These are phyloP conservation scores for Drosophila triauraria DNA, from an alignment of 1,140 invertebrate species.

Conservation along the genomic window DNA sequence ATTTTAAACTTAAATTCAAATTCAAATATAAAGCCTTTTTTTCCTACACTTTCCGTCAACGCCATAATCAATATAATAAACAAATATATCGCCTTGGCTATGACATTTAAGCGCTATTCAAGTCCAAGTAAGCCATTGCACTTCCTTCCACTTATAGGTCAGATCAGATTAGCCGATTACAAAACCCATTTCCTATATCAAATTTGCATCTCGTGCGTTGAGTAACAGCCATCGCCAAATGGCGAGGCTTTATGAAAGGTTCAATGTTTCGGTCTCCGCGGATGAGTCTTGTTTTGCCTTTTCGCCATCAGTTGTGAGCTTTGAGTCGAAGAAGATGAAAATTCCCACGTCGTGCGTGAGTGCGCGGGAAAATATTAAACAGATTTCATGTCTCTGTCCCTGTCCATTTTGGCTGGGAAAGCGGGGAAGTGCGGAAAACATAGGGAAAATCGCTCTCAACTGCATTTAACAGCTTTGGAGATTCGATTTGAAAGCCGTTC, in stretches of 20 bases:
- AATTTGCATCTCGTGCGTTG: conserved; percentile 51
- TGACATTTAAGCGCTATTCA: not conserved
- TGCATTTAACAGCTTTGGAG: conserved; percentile 71
- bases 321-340: conserved; percentile 50
- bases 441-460: conserved; percentile 57
- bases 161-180: conserved; percentile 34
- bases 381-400: conserved; percentile 51
- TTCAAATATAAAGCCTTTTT: not conserved
- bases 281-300: not conserved
- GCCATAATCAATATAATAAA: not conserved
- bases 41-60: not conserved
- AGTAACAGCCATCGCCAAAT: conserved; percentile 32
- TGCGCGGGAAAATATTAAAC: conserved; percentile 78
- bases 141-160: conserved; percentile 47
- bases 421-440: conserved; percentile 27
- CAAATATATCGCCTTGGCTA: not conserved
- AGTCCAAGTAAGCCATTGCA: conserved; percentile 24
- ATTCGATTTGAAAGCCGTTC: conserved; percentile 80
- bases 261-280: conserved; percentile 35
- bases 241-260: conserved; percentile 33
- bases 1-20: not conserved
- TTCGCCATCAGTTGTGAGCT: conserved; percentile 14
- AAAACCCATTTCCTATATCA: conserved; percentile 50
- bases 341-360: conserved; percentile 81
- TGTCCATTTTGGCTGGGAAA: conserved; percentile 19